Conservation (phyloP, 2,113 vertebrate species). For the Antennarius striatus region DNA sequence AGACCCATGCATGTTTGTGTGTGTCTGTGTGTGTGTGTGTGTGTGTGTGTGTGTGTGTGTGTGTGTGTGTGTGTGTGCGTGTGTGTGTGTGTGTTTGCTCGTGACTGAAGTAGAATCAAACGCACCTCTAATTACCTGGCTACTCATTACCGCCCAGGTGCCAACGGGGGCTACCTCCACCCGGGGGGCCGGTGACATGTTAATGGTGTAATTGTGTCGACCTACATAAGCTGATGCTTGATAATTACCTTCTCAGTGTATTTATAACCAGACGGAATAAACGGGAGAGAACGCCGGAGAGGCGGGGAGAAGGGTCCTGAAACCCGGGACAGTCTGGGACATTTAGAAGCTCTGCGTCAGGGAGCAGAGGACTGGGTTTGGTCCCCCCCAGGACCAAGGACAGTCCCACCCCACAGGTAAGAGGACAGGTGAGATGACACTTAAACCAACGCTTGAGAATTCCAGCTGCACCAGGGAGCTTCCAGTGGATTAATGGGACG, state of each 20-base stretch:
- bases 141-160: conserved; percentile 69
- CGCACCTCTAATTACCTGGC: conserved; percentile 67
- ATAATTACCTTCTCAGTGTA: conserved; percentile 69
- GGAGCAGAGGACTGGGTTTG: no score
- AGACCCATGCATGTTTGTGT: no score
- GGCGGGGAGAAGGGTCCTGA: conserved; percentile 23
- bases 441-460: no score
- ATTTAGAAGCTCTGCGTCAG: no score
- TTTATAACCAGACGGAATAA: conserved; percentile 62
- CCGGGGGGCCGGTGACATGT: conserved; percentile 63
- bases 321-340: neutral
- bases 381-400: no score
- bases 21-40: no score
- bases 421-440: no score
- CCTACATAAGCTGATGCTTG: conserved; percentile 58
- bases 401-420: no score
- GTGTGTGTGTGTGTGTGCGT: neutral
- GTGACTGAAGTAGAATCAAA: conserved; percentile 39
- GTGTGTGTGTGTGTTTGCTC: conserved; percentile 24
- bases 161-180: conserved; percentile 59
- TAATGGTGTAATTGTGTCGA: conserved; percentile 70
- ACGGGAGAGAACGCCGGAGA: conserved; percentile 25
- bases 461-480: no score
- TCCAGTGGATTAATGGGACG: no score
- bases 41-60: conserved; percentile 26